Percentiles rank a stretch among this genome's conserved stretches.
These are phyloP conservation scores for Formica selysi DNA, from an alignment of 1,140 invertebrate genomes.

Conservation along the genomic window DNA sequence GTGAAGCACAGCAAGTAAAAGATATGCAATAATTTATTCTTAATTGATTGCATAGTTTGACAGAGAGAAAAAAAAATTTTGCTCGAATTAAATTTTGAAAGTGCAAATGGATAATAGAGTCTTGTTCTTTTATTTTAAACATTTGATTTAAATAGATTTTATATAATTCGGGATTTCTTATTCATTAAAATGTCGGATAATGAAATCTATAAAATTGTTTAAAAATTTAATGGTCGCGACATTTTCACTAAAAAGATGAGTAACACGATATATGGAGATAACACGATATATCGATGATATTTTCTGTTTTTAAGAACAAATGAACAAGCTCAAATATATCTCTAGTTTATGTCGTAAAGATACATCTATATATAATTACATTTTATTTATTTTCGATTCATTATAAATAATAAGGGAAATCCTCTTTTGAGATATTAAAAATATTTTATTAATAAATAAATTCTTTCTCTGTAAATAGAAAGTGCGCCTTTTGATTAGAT, in stretches of 20 bases:
- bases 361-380: background rate
- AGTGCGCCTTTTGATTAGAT: background rate
- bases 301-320: background rate
- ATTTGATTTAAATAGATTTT: background rate
- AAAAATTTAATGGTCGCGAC: too few relatives aligned
- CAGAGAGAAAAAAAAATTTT: background rate
- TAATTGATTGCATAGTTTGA: constrained; percentile 10
- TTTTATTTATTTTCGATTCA: background rate
- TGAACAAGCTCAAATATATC: background rate
- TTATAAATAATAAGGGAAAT: background rate
- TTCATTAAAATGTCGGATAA: background rate
- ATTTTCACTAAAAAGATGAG: too few relatives aligned
- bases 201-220: background rate
- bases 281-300: background rate
- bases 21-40: constrained; percentile 8
- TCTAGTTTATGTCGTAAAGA: background rate
- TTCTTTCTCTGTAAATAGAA: background rate
- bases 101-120: background rate
- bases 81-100: constrained; percentile 3
- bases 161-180: background rate
- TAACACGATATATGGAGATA: background rate
- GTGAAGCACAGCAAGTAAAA: background rate
- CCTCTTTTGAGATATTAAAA: background rate
- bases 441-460: background rate
- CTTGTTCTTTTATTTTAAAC: background rate